phyloP scores from a whole-genome alignment of 2,797 vertebrate species.

The Chaunax sp. region DNA sequence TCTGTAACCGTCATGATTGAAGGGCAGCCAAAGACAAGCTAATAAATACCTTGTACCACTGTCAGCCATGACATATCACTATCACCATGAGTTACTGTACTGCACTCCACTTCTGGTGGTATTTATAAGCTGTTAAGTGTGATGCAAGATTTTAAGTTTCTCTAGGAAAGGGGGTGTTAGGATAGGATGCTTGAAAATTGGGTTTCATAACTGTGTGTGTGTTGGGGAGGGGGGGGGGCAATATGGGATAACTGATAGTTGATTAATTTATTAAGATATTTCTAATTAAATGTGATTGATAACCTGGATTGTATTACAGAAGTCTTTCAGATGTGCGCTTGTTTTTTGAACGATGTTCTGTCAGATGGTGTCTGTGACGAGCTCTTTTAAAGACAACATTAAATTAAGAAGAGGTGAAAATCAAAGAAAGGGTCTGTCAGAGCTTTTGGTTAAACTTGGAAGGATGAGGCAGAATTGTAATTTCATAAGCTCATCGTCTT shows the following conservation, averaged over 20 bases:
- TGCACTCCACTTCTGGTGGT: slow-evolving; percentile 41
- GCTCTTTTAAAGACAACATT: slow-evolving; percentile 8
- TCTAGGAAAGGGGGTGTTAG: slow-evolving; percentile 36
- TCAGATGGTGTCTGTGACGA: slow-evolving; percentile 35
- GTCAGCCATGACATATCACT: slow-evolving; percentile 4
- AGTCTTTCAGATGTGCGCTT: slow-evolving; percentile 42
- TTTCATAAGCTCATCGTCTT: slow-evolving; percentile 42
- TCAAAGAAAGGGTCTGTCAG: slow-evolving; percentile 15
- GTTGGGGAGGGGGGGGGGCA: slow-evolving; percentile 1
- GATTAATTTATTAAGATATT: slow-evolving; percentile 78
- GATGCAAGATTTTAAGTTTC: slow-evolving; percentile 38
- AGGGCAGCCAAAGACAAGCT: slow-evolving; percentile 27
- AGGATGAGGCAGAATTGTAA: slow-evolving; percentile 32
- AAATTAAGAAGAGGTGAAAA: slow-evolving; percentile 13
- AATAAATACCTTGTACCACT: slow-evolving; percentile 3
- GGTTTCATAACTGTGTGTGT: slow-evolving; percentile 33
- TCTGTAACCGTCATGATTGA: slow-evolving; percentile 10
- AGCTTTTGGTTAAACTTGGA: slow-evolving; percentile 26
- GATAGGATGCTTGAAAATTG: slow-evolving; percentile 16
- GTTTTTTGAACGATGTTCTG: slow-evolving; percentile 14
- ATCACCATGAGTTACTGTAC: slow-evolving; percentile 17
- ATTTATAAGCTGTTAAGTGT: slow-evolving; percentile 30
- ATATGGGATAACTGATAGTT: slow-evolving; percentile 35
- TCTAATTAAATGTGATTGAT: slow-evolving; percentile 66
- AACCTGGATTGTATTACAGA: slow-evolving; percentile 40